Base-by-base conservation (phyloP, 2,888 invertebrate genomes). In the Thymelicus lineola region DNA sequence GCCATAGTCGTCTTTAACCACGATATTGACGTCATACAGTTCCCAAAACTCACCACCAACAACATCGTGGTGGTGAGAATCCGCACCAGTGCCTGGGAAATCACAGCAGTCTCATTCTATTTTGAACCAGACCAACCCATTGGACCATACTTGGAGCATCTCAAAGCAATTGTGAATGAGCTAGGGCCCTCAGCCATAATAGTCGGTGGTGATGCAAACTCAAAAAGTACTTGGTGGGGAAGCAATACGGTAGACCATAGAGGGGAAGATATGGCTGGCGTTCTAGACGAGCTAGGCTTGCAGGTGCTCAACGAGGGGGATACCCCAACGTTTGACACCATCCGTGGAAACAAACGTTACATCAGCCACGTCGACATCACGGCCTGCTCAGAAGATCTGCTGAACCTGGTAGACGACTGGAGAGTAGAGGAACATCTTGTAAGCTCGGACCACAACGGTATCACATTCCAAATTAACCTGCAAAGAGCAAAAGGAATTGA, bases 341-440 rank as follows among this genome's bases (percentile, higher is more conserved):
- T 58, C 6, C 14, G 58, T 7, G 58, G 58, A 28, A 9, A 14
- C 6, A 58, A 57, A 14, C 6, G 17, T 14, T 36, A 10, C n/a
- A 46, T 36, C 0, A 73, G 73, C 65, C 17, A 38, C 6, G 71
- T 74, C 1, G 74, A 74, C 35, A n/a, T n/a, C n/a, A n/a, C n/a
- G n/a, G n/a, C n/a, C n/a, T n/a, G n/a, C n/a, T n/a, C n/a, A n/a
- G n/a, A n/a, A n/a, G n/a, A n/a, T n/a, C n/a, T n/a, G n/a, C n/a
- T n/a, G n/a, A n/a, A n/a, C n/a, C n/a, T n/a, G n/a, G n/a, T n/a
- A n/a, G n/a, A n/a, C n/a, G n/a, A n/a, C n/a, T n/a, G n/a, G n/a
- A n/a, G n/a, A n/a, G n/a, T n/a, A n/a, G n/a, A n/a, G n/a, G n/a
- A n/a, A n/a, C n/a, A n/a, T n/a, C n/a, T n/a, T n/a, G n/a, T n/a